phyloP scores from a whole-genome alignment of 1,140 invertebrate genomes.

The Spodoptera litura region DNA sequence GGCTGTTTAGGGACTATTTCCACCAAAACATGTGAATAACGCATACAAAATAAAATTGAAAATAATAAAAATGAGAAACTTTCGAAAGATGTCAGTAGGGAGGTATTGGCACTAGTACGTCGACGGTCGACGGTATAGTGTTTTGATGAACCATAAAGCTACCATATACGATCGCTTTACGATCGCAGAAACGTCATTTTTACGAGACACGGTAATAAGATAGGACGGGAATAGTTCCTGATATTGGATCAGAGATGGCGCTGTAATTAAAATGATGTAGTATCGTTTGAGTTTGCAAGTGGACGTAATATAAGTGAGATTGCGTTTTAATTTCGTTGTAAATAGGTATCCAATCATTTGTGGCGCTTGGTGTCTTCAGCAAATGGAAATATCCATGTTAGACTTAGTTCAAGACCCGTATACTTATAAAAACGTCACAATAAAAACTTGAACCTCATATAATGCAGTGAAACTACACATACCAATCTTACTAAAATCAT shows the following conservation, averaged over 20 bases:
- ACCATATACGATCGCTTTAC: constrained; percentile 24
- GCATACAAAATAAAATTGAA: too few relatives aligned
- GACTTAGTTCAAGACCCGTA: background rate
- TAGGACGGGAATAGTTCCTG: constrained; percentile 5
- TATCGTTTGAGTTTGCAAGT: background rate
- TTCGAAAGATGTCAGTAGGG: too few relatives aligned
- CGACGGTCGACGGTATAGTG: background rate
- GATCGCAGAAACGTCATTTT: constrained; percentile 20
- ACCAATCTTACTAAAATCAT: background rate
- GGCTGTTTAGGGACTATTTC: too few relatives aligned
- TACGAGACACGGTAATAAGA: constrained; percentile 30
- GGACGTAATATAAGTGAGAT: background rate
- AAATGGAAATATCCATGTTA: too few relatives aligned
- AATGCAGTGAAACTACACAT: background rate
- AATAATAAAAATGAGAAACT: too few relatives aligned
- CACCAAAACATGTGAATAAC: too few relatives aligned
- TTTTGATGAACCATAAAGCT: constrained; percentile 37
- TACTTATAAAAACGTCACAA: too few relatives aligned
- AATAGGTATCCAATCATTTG: too few relatives aligned
- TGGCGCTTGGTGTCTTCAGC: too few relatives aligned
- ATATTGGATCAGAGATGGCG: constrained; percentile 37
- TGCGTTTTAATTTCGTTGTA: too few relatives aligned
- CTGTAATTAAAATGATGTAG: constrained; percentile 24
- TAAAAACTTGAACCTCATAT: too few relatives aligned
- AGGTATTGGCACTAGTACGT: background rate